These are phyloP conservation scores for Erythrocebus patas DNA, from an alignment of 2,113 vertebrate species.

Conservation along the genomic window DNA sequence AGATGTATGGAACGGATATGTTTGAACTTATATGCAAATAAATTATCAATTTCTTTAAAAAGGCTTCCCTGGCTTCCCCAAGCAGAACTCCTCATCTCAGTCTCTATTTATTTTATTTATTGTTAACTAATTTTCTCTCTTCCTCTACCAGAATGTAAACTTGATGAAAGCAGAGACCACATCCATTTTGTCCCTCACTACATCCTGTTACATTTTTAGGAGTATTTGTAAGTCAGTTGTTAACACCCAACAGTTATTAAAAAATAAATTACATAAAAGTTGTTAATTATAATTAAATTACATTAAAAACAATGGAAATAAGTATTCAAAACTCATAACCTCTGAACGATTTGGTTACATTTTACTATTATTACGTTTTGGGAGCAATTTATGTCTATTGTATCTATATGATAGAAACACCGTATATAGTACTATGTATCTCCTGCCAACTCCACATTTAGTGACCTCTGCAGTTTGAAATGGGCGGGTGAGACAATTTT, in stretches of 20 bases:
- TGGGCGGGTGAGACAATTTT: not conserved
- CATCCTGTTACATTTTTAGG: not conserved
- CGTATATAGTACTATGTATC: too few species aligned
- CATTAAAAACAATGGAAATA: not conserved
- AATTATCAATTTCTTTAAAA: not conserved
- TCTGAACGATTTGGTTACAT: not conserved
- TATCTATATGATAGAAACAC: not conserved
- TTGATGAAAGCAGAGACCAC: not conserved
- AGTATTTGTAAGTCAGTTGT: not conserved
- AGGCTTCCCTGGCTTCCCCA: not conserved
- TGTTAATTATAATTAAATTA: not conserved
- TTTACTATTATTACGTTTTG: not conserved
- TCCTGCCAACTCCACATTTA: not conserved
- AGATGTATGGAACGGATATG: not conserved
- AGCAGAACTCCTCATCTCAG: not conserved
- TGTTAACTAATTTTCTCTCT: not conserved
- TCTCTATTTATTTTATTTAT: not conserved
- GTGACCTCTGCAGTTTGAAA: not conserved
- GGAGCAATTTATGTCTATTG: not conserved
- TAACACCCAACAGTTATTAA: not conserved
- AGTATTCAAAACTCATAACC: not conserved
- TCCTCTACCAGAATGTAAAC: not conserved
- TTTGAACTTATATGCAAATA: not conserved
- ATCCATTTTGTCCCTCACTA: not conserved
- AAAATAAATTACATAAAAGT: not conserved